Evolutionary conservation across 2,113 vertebrate species (phyloP).

Genomic region (Nerophis lumbriciformis): DNA sequence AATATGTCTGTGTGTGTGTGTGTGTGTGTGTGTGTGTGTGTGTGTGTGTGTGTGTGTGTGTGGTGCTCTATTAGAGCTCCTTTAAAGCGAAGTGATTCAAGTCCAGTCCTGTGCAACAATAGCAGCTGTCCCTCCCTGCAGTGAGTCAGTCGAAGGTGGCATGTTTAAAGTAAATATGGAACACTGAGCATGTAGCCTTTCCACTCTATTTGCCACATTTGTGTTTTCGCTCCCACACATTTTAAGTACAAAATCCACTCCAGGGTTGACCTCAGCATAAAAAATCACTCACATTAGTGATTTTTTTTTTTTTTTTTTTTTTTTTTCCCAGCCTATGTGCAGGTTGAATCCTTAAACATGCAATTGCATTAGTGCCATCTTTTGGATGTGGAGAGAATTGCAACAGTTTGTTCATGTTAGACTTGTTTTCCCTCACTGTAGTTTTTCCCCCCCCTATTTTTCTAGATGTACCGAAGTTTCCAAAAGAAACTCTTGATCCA

Average conservation of each 20-base stretch:
- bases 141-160: constrained; percentile 36
- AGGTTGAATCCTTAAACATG: background rate
- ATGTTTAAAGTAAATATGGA: background rate
- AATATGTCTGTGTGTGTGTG: too few relatives aligned
- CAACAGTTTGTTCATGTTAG: background rate
- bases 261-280: constrained; percentile 22
- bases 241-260: constrained; percentile 32
- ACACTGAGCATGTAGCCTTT: constrained; percentile 24
- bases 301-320: constrained; percentile 2
- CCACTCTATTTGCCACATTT: constrained; percentile 45
- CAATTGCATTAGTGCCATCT: constrained; percentile 50
- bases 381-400: constrained; percentile 33
- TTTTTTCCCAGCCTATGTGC: background rate
- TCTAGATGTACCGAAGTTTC: constrained; percentile 89
- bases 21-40: too few relatives aligned
- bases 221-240: constrained; percentile 44
- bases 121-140: constrained; percentile 21
- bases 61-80: constrained; percentile 45
- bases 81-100: constrained; percentile 50
- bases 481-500: constrained; percentile 88
- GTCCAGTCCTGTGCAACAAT: constrained; percentile 37
- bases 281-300: constrained; percentile 21
- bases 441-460: constrained; percentile 2
- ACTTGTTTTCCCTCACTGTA: background rate
- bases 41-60: constrained; percentile 16